These are phyloP conservation scores for Porites australiensis DNA, from an alignment of 64 coral and sea anemone genomes.

Conservation along the genomic window DNA sequence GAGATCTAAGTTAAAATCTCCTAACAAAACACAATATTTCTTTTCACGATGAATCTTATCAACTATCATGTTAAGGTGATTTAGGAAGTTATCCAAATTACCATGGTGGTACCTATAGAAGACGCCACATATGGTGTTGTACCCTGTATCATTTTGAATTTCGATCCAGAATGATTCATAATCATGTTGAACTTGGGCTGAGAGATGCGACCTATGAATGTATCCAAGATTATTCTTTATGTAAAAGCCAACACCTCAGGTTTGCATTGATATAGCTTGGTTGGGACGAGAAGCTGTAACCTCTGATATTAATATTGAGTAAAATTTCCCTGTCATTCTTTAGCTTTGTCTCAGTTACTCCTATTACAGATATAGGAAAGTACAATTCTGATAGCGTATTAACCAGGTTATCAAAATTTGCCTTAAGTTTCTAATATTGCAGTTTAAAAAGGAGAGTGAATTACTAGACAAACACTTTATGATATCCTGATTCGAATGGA, in stretches of 20 bases:
- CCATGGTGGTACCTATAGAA: slow-evolving; percentile 59
- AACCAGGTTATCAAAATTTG: slow-evolving; percentile 22
- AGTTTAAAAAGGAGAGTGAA: too few species aligned
- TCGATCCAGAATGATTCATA: slow-evolving; percentile 73
- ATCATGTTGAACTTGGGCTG: neutral
- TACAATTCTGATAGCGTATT: too few species aligned
- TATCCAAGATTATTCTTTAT: too few species aligned
- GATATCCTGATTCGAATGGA: slow-evolving; percentile 35
- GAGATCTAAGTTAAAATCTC: too few species aligned
- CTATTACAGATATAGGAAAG: too few species aligned
- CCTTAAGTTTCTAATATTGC: slow-evolving; percentile 36
- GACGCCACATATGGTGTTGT: slow-evolving; percentile 52
- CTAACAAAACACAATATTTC: too few species aligned
- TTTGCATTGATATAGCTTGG: slow-evolving; percentile 13
- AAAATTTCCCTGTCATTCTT: neutral
- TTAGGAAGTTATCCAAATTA: slow-evolving; percentile 27
- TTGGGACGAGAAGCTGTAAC: slow-evolving; percentile 41
- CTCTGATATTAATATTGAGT: slow-evolving; percentile 20
- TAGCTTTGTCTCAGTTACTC: too few species aligned
- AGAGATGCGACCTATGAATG: neutral
- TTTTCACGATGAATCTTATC: too few species aligned
- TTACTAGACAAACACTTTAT: slow-evolving; percentile 1
- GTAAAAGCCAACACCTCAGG: slow-evolving; percentile 6
- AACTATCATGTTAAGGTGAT: too few species aligned
- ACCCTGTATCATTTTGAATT: slow-evolving; percentile 24